These are phyloP conservation scores for Casuarius casuarius DNA, from an alignment of 2,113 vertebrate species.

Conservation along the genomic window DNA sequence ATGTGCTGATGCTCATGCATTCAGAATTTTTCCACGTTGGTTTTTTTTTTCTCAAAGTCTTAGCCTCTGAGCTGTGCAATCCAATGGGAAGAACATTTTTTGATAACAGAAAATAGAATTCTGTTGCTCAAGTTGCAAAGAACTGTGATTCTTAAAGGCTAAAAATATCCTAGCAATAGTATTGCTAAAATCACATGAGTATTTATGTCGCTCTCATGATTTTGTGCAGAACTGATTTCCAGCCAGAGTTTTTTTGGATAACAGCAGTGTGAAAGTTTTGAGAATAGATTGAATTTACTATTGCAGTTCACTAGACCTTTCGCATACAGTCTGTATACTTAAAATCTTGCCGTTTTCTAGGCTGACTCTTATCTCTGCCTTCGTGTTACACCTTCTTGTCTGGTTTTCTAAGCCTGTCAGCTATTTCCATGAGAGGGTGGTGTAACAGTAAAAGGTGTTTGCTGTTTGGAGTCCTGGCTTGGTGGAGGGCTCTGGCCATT, in stretches of 20 bases:
- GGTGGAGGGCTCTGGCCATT: neutral
- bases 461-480: neutral
- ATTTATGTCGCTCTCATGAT: neutral
- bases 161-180: neutral
- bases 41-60: neutral
- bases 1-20: neutral
- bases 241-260: neutral
- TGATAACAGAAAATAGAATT: neutral
- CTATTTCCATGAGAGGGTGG: neutral
- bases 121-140: neutral
- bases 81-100: neutral
- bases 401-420: neutral
- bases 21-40: neutral
- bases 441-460: neutral
- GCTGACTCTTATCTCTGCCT: neutral
- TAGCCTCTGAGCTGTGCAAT: neutral
- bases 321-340: neutral
- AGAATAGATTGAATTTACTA: constrained; percentile 12
- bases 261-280: neutral
- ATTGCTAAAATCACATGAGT: neutral
- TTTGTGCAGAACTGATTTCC: constrained; percentile 15
- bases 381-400: neutral
- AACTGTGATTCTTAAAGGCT: neutral
- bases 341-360: neutral
- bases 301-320: neutral